Base-by-base conservation (phyloP, 2,797 vertebrate species). In the Notolabrus celidotus region DNA sequence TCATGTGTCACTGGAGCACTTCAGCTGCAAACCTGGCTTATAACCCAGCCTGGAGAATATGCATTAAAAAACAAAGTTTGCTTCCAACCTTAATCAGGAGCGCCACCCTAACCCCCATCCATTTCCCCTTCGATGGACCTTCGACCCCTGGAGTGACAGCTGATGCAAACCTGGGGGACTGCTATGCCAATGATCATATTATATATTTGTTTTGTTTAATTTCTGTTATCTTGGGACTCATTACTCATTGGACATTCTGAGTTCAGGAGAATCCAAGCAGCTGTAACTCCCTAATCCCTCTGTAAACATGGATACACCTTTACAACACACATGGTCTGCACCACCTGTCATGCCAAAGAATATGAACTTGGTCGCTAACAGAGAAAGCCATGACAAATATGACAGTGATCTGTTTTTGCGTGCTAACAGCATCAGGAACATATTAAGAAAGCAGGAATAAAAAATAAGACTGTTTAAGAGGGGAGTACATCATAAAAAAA, bases 141-240 rank as follows among this genome's bases (percentile, higher is more conserved):
- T 65, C 78, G 66, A 82, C 70, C 62, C 71, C 42, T 57, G 61
- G 79, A 81, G 50, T 51, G 74, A 87, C 56, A 72, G 53, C 61
- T 82, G 75, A 90, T 92, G 89, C 88, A 89, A 91, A 90, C 46
- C 77, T 61, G 57, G 79, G n/a, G 79, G 81, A 87, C 80, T 81
- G 83, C 81, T 82, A 77, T 86, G 82, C 85, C 77, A 89, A 87
- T 86, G 76, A 83, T 53, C 63, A 34, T 76, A 25, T 71, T 55
- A 7, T 17, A 38, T 11, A 19, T 42, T 59, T 10, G 23, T 45
- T 45, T 3, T n/a, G n/a, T 36, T 74, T 52, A 56, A 7, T 0
- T 5, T 51, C 14, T 70, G 17, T 65, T 75, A 22, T 79, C 51
- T 64, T 49, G 31, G 57, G 46, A 77, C 62, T 73, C 33, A 33